phyloP scores from a whole-genome alignment of 2,797 vertebrate species.

The Balearica regulorum region DNA sequence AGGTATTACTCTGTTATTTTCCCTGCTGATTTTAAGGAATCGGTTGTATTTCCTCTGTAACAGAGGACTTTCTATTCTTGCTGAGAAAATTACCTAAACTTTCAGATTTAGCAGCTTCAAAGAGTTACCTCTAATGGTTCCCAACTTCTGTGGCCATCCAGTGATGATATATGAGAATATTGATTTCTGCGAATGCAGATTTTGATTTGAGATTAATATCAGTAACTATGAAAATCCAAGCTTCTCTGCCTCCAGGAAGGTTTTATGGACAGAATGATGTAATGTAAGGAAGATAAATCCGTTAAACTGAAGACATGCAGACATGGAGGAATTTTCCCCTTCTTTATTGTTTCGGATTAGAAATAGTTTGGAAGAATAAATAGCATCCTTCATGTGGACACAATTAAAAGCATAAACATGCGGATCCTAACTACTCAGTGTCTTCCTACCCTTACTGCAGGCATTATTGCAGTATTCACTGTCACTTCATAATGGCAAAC shows the following conservation, averaged over 20 bases:
- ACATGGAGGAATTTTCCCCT: background rate
- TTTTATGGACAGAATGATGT: background rate
- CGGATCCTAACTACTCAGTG: background rate
- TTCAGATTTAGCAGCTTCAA: background rate
- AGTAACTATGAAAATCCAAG: background rate
- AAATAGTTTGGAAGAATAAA: background rate
- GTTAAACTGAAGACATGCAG: background rate
- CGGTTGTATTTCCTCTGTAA: background rate
- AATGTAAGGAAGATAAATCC: background rate
- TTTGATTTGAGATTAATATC: background rate
- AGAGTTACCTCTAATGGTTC: background rate
- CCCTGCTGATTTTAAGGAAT: background rate
- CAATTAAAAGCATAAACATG: background rate
- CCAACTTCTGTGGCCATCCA: background rate
- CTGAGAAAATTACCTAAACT: background rate
- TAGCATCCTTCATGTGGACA: background rate
- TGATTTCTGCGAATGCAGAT: background rate
- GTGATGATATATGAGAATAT: background rate
- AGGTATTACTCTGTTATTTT: background rate
- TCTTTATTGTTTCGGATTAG: background rate
- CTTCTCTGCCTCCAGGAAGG: background rate
- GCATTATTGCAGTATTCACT: background rate
- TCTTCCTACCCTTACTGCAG: background rate
- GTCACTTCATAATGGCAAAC: background rate
- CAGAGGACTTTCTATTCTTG: background rate